Base-by-base conservation (phyloP, 2,888 invertebrate species). In the Criorhina ranunculi region DNA sequence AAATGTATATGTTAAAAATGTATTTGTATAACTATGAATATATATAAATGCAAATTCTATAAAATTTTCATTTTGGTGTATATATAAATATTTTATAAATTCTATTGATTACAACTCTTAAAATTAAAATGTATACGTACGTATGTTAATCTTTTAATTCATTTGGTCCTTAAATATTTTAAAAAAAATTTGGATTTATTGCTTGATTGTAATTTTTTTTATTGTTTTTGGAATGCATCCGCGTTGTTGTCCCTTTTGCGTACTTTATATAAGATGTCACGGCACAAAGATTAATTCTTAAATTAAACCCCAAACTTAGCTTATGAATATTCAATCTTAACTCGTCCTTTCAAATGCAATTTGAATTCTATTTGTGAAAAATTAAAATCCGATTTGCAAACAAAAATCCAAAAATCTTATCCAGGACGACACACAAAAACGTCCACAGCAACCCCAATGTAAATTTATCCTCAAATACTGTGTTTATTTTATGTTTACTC, bases 31-130 rank as follows among this genome's bases (percentile, higher is more conserved):
- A 67, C 55, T 80, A 75, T 55, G 42, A 60, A 31, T 81, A 55
- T 81, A 55, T 80, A 80, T 82, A 72, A 72, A 78, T 78, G 53
- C 51, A 60, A 33, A 40, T 66, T 72, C n/a, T 76, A n/a, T n/a
- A n/a, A n/a, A n/a, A n/a, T 19, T 49, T 35, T 73, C 42, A 42
- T 70, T 51, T 67, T 31, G 3, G 64, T 77, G 77, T 82, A 78
- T 82, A 82, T 44, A 72, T 82, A 82, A 51, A 77, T 53, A 64
- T 66, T 46, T 64, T 35, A 66, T 59, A 60, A 72, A 46, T 78
- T 73, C 55, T 67, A 67, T 78, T 55, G 77, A 24, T 37, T 78
- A 59, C 44, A 75, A 40, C 31, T 82, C 53, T 78, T 72, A 72
- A 40, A 46, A 46, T 17, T 51, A 31, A 24, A 49, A 24, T 81